Conservation (phyloP, 2,797 vertebrate species). For the Chelmon rostratus region DNA sequence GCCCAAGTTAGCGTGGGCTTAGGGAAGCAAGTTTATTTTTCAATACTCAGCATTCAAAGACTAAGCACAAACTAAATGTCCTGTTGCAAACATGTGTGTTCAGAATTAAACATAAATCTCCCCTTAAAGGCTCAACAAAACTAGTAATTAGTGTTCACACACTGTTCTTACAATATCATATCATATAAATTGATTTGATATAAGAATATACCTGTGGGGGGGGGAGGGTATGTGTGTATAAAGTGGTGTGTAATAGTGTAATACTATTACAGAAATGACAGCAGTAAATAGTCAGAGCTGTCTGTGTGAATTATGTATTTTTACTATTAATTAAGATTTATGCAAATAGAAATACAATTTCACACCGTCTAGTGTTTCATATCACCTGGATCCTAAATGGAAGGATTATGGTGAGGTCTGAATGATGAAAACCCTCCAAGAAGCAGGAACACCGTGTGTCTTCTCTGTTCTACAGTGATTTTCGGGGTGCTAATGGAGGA, state of each 20-base stretch:
- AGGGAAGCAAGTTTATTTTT: background rate
- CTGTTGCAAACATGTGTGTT: background rate
- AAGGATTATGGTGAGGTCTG: background rate
- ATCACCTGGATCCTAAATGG: slow-evolving; percentile 28
- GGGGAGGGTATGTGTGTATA: no score
- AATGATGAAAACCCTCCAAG: slow-evolving; percentile 29
- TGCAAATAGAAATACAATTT: slow-evolving; percentile 43
- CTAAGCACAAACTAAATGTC: background rate
- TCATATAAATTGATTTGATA: no score
- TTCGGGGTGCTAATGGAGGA: slow-evolving; percentile 63
- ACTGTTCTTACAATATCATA: no score
- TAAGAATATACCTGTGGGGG: no score
- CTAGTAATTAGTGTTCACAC: background rate
- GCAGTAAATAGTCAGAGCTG: slow-evolving; percentile 14
- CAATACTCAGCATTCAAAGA: background rate
- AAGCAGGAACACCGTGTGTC: slow-evolving; percentile 38
- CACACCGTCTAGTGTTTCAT: slow-evolving; percentile 28
- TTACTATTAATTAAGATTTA: slow-evolving; percentile 22
- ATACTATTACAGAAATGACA: slow-evolving; percentile 21
- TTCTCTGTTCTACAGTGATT: slow-evolving; percentile 42
- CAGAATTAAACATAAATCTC: background rate
- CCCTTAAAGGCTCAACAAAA: background rate
- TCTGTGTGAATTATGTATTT: slow-evolving; percentile 29
- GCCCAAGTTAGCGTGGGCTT: background rate
- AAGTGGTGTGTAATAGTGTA: slow-evolving; percentile 13